Base-by-base conservation (phyloP, 2,113 vertebrate genomes). In the Alexandromys fortis region DNA sequence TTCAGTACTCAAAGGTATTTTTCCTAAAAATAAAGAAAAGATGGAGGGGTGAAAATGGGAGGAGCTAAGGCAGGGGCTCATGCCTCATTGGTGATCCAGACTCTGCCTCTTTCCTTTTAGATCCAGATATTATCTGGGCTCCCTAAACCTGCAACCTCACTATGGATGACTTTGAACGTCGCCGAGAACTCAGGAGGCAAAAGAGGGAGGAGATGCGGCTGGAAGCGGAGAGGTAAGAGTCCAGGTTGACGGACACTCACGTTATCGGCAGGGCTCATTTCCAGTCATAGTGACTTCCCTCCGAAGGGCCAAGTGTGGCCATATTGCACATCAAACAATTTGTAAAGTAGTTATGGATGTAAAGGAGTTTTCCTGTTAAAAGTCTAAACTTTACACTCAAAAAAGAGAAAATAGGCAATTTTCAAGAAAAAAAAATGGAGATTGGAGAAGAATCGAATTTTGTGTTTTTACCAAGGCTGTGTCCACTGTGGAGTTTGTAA, bases 151-250 rank as follows among this genome's bases (percentile, higher is more conserved):
- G 76, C 97, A 93, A 79, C 65, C 91, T 78, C 96, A 94, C 95
- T 98, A 99, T 99, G 99, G 99, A 99, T 97, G 99, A 99, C 98
- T 99, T 99, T 98, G 99, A 99, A 97, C 99, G 99, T 98, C 99
- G 99, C 98, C 98, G 99, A 98, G 99, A 99, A 92, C 98, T 99
- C 94, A 99, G 99, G 98, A 99, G 99, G 98, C 99, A 99, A 98
- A 99, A 99, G 98, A 99, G 99, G 24, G 99, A 99, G 98, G 99
- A 99, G 98, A 99, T 99, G 99, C 99, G 99, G 24, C 98, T 99
- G 67, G 99, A 99, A 97, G 99, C 99, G 8, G 99, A 99, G 96
- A 99, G 99, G 99, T 99, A 98, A 98, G 98, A 97, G 63, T 0
- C 22, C 76, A 0, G 3, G 0, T 30, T 86, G 77, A 83, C 86